Conservation (phyloP, 1,140 invertebrate species). For the Pollicipes pollicipes region DNA sequence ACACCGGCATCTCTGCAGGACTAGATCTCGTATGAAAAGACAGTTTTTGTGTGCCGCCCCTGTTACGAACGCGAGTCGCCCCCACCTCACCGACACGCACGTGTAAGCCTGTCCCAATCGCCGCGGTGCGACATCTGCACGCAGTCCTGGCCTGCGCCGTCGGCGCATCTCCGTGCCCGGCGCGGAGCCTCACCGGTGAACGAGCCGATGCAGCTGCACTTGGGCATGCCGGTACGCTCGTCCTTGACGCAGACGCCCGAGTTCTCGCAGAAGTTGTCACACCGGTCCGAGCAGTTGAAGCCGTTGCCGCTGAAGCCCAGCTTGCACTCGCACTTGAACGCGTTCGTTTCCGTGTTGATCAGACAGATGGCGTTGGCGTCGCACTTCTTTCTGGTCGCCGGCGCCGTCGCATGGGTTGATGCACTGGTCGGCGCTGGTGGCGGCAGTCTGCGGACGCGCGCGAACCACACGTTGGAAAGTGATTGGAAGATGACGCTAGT, state of each 20-base stretch:
- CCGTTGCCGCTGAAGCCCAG: slow-evolving; percentile 81
- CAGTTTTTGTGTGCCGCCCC: no score
- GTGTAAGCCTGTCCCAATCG: no score
- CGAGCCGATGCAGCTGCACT: slow-evolving; percentile 71
- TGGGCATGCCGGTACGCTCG: slow-evolving; percentile 33
- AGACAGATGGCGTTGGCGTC: slow-evolving; percentile 76
- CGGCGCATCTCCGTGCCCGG: no score
- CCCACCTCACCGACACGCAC: no score
- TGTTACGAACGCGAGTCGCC: no score
- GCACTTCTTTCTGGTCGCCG: slow-evolving; percentile 59
- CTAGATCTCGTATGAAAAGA: no score
- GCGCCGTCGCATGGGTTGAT: slow-evolving; percentile 78
- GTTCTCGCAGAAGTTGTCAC: slow-evolving; percentile 72
- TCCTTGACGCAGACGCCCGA: slow-evolving; percentile 75
- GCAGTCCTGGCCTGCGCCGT: no score
- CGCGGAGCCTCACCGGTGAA: slow-evolving; percentile 54
- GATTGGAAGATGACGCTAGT: no score
- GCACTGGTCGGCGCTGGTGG: slow-evolving; percentile 65
- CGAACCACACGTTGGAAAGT: no score
- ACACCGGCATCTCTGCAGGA: no score
- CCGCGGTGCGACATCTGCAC: no score
- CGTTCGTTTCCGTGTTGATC: slow-evolving; percentile 59
- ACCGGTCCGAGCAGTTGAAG: slow-evolving; percentile 64
- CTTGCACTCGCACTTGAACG: slow-evolving; percentile 84
- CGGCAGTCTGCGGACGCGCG: no score